Conservation (phyloP, 2,113 vertebrate species). For the Bungarus multicinctus region DNA sequence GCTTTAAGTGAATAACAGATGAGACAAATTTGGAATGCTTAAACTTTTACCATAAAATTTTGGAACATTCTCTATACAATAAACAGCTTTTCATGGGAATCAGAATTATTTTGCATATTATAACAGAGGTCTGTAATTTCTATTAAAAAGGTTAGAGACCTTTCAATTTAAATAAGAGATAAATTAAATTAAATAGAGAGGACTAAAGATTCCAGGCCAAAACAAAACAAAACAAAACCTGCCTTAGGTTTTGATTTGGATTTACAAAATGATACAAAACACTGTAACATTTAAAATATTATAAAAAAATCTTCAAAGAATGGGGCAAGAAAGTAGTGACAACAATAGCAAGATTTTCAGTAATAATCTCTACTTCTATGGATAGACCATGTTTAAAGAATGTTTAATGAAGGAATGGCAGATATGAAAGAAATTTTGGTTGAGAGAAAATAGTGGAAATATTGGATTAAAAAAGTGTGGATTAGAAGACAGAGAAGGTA, state of each 20-base stretch:
- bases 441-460: neutral
- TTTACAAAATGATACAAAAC: neutral
- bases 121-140: neutral
- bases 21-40: neutral
- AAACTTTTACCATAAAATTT: neutral
- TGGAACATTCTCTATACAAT: neutral
- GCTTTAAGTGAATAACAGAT: neutral
- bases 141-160: neutral
- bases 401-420: neutral
- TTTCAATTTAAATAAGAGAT: too few relatives aligned
- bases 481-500: neutral
- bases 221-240: neutral
- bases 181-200: neutral
- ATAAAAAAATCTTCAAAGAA: neutral
- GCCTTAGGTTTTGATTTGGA: neutral
- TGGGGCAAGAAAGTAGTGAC: neutral
- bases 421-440: neutral
- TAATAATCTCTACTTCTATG: neutral
- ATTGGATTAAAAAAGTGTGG: neutral
- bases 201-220: neutral
- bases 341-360: neutral
- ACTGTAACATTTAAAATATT: neutral
- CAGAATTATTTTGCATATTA: neutral
- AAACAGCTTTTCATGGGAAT: neutral
- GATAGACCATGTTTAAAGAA: neutral